These are phyloP conservation scores for Zeus faber DNA, from an alignment of 2,113 vertebrate species.

Conservation along the genomic window DNA sequence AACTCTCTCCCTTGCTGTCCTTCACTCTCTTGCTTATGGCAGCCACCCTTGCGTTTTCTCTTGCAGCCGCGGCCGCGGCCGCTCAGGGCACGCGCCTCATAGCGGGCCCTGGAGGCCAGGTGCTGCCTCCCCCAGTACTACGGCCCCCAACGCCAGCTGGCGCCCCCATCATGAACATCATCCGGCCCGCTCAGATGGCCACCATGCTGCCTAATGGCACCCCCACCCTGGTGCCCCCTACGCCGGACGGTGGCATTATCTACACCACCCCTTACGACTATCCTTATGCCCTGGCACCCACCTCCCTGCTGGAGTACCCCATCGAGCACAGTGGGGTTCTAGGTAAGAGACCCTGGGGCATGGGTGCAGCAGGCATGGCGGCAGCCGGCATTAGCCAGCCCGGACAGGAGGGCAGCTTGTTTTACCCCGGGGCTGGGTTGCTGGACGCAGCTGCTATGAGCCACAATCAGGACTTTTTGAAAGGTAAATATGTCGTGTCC, in stretches of 20 bases:
- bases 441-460: slow-evolving; percentile 71
- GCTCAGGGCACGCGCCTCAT: slow-evolving; percentile 79
- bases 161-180: slow-evolving; percentile 80
- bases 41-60: slow-evolving; percentile 85
- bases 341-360: slow-evolving; percentile 82
- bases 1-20: slow-evolving; percentile 32
- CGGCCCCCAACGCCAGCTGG: slow-evolving; percentile 74
- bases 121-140: slow-evolving; percentile 69
- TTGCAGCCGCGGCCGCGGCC: slow-evolving; percentile 81
- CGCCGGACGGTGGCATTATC: slow-evolving; percentile 78
- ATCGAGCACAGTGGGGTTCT: slow-evolving; percentile 82
- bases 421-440: slow-evolving; percentile 72
- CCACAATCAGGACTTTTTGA: slow-evolving; percentile 78
- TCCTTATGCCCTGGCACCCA: slow-evolving; percentile 81
- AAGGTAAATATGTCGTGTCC: slow-evolving; percentile 82
- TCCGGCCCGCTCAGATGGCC: slow-evolving; percentile 78
- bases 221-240: slow-evolving; percentile 77
- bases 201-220: slow-evolving; percentile 79
- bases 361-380: no score
- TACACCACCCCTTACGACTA: slow-evolving; percentile 82
- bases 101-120: slow-evolving; percentile 70
- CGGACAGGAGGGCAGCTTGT: slow-evolving; percentile 74
- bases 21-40: slow-evolving; percentile 72
- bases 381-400: slow-evolving; percentile 67
- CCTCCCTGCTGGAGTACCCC: slow-evolving; percentile 83